Conservation (phyloP, 2,113 vertebrate genomes). For the Trichomycterus rosablanca region DNA sequence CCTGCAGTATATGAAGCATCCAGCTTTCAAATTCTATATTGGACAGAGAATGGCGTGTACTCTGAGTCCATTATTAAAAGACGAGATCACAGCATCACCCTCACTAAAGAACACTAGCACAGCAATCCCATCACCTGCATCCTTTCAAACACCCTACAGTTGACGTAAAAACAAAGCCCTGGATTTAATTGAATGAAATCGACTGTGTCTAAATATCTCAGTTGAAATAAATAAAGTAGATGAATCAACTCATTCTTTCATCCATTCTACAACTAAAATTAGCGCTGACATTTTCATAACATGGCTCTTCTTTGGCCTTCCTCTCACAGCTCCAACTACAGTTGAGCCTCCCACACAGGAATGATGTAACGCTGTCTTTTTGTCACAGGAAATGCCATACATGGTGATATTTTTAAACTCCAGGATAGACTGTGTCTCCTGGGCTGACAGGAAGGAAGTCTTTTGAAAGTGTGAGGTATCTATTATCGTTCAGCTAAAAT, state of each 20-base stretch:
- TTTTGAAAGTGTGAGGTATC: neutral
- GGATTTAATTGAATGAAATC: neutral
- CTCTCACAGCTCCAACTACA: slow-evolving; percentile 18
- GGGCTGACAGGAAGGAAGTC: neutral
- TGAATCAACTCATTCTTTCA: slow-evolving; percentile 7
- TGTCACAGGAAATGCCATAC: slow-evolving; percentile 19
- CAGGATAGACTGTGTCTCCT: neutral
- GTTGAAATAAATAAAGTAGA: neutral
- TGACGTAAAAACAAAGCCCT: no score
- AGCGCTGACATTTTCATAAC: slow-evolving; percentile 13
- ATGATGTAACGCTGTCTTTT: slow-evolving; percentile 16
- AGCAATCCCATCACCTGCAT: neutral
- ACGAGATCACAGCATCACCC: neutral
- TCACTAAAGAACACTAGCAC: neutral
- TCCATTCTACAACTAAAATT: slow-evolving; percentile 12
- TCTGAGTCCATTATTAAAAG: neutral
- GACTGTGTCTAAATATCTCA: neutral
- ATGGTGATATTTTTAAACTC: slow-evolving; percentile 25
- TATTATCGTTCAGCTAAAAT: neutral
- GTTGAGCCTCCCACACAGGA: slow-evolving; percentile 18
- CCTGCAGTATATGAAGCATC: slow-evolving; percentile 25
- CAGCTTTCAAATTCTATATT: neutral
- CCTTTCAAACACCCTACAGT: slow-evolving; percentile 15
- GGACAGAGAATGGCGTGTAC: neutral
- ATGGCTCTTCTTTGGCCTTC: slow-evolving; percentile 11